Evolutionary conservation across 1,140 invertebrate genomes (phyloP).

Genomic region (Drusus annulatus): DNA sequence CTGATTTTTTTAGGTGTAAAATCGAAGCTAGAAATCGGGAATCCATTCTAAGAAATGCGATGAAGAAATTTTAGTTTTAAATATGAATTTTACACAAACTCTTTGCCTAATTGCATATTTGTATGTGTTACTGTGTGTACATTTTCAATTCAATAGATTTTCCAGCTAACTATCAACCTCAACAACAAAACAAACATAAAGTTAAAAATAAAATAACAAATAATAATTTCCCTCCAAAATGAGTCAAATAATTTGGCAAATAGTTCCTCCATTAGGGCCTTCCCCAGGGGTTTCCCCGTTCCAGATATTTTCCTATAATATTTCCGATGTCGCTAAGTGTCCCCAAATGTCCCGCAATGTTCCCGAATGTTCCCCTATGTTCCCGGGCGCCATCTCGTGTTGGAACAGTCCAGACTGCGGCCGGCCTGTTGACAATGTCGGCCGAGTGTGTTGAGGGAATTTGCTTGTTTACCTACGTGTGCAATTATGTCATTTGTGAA

Average conservation of each 20-base stretch:
- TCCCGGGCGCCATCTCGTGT: background rate
- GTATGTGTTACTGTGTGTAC: no score
- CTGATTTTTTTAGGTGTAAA: no score
- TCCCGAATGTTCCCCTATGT: background rate
- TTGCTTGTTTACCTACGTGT: conserved; percentile 37
- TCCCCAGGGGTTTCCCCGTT: background rate
- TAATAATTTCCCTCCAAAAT: conserved; percentile 1
- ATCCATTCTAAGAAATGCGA: no score
- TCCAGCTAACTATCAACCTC: no score
- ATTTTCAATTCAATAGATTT: no score
- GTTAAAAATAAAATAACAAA: no score
- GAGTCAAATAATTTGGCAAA: conserved; percentile 6
- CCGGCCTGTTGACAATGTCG: conserved; percentile 23
- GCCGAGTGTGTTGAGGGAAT: conserved; percentile 33
- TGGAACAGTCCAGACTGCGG: conserved; percentile 23
- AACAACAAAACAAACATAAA: no score
- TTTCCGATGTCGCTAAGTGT: no score
- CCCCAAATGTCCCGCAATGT: background rate
- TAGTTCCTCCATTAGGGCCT: background rate
- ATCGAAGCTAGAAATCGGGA: no score
- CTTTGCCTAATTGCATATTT: no score
- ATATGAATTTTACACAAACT: no score
- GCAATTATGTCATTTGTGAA: conserved; percentile 46
- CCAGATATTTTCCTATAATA: background rate
- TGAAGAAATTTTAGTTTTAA: no score